Evolutionary conservation across 92 coral and sea anemone species (phyloP).

Genomic region (Palythoa heliodiscus): DNA sequence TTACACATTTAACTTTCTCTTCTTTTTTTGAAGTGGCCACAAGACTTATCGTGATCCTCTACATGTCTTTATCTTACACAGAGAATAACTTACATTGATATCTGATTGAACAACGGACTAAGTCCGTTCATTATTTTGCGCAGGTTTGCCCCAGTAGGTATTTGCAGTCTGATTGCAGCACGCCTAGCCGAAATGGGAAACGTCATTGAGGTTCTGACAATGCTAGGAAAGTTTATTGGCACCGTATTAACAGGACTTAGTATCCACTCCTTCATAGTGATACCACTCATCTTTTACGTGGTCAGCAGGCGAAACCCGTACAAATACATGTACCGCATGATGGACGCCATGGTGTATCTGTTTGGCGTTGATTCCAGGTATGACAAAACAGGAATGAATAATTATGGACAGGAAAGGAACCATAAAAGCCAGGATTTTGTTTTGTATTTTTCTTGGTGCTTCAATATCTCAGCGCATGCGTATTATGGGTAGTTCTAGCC

Average conservation of each 20-base stretch:
- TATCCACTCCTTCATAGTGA: constrained; percentile 62
- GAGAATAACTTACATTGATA: too few relatives aligned
- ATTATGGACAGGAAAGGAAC: neutral
- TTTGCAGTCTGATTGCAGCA: constrained; percentile 76
- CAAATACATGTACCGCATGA: constrained; percentile 58
- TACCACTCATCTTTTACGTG: constrained; percentile 61
- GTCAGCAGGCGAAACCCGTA: constrained; percentile 66
- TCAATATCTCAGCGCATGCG: neutral
- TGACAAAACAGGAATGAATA: neutral
- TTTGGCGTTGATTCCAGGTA: constrained; percentile 73
- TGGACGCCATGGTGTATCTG: constrained; percentile 68
- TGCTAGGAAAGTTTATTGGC: constrained; percentile 69
- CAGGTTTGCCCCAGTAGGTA: constrained; percentile 76
- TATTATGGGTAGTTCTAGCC: neutral
- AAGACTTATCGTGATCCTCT: too few relatives aligned
- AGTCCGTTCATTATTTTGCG: neutral
- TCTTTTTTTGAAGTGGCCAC: too few relatives aligned
- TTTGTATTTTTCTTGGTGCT: neutral
- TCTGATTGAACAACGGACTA: neutral
- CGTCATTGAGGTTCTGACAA: constrained; percentile 56
- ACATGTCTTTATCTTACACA: too few relatives aligned
- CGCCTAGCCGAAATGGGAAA: constrained; percentile 73
- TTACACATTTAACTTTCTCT: too few relatives aligned
- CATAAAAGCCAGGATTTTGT: too few relatives aligned
- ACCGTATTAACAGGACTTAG: constrained; percentile 68